Evolutionary conservation across 23 tunicate genomes (phyloP), one percentile per base, ranked within the genome.

Genomic region (Halocynthia aurantium): DNA sequence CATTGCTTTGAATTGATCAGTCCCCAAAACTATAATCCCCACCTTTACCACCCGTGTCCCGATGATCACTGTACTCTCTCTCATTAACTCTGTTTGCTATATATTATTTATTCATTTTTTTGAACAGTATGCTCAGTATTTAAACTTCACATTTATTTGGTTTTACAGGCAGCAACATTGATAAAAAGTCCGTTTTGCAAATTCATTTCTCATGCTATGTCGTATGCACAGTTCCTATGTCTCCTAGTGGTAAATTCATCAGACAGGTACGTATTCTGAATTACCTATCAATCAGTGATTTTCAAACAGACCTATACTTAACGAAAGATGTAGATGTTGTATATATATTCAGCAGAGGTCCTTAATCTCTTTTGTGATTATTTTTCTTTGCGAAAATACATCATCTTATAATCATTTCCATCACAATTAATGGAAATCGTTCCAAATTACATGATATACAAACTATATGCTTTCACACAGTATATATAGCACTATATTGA

Each of bases 171-270:
- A 13, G 96, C 85, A 10, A 67, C 62, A 22, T 8, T 77, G 15
- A n/a, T 95, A 15, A 84, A 82, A 77, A 81, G 88, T 67, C 99
- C 99, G 8, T 82, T 85, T 61, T 80, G 84, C 81, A 88, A 88
- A 58, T 95, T 95, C 61, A 85, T 84, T 12, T 91, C 83, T 12
- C 95, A 95, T 19, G 99, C 91, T 6, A 76, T 85, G 60, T 71
- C 88, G 6, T 88, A 88, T 75, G 79, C 84, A 51, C 86, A 88
- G 31, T 95, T 95, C 57, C 71, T 95, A 8, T 11, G 81, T 52
- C 84, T 95, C 7, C 88, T 95, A 17, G 78, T 95, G 20, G 62
- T 91, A 22, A 91, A 91, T 53, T 83, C 84, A 52, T 60, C 88
- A 17, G 87, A 81, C 77, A 77, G 97, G 97, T 91, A 55, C 53